Base-by-base conservation (phyloP, 1,140 invertebrate species). In the Caenorhabditis latens region DNA sequence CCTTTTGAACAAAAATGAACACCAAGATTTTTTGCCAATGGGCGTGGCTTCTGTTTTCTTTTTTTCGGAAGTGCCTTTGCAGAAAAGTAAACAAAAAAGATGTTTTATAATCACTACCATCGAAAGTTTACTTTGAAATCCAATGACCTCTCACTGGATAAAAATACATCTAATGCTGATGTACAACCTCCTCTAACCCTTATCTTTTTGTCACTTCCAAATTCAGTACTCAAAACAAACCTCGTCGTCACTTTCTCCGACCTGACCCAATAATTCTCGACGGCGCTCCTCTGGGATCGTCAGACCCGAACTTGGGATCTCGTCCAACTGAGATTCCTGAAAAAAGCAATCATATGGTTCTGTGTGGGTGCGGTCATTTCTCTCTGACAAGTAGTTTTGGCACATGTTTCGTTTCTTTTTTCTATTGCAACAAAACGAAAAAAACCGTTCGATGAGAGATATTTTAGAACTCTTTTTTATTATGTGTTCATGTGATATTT, bases 251-350 rank as follows among this genome's bases (percentile, higher is more conserved):
- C 55, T 84, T 46, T 67, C 91, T 63, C 90, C 91, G 50, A 85
- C 91, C 19, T 90, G 89, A 55, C 91, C 91, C 55, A 88, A 91
- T 46, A 92, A 90, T 61, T 90, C 89, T 46, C 90, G 87, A 13
- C 87, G 88, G 63, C 91, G 90, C 87, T 88, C 91, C 48, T 91
- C 89, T 21, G 91, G 92, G 50, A 92, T 92, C 83, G 91, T 90
- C 85, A 84, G 90, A 82, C 90, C 90, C 53, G 86, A 90, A 40
- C 83, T 90, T 24, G 89, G 89, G 57, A 89, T 67, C 61, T 89
- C 88, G 83, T 89, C 89, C 55, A 87, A 82, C 85, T 87, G 83
- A 46, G 87, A 88, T 84, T 89, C 88, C 88, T 89, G 87, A 65
- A 84, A 86, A 84, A 65, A 9, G 7, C 40, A 4, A 3, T 65